Conservation (phyloP, 2,888 invertebrate genomes). For the Scelioninae gen. 2 region DNA sequence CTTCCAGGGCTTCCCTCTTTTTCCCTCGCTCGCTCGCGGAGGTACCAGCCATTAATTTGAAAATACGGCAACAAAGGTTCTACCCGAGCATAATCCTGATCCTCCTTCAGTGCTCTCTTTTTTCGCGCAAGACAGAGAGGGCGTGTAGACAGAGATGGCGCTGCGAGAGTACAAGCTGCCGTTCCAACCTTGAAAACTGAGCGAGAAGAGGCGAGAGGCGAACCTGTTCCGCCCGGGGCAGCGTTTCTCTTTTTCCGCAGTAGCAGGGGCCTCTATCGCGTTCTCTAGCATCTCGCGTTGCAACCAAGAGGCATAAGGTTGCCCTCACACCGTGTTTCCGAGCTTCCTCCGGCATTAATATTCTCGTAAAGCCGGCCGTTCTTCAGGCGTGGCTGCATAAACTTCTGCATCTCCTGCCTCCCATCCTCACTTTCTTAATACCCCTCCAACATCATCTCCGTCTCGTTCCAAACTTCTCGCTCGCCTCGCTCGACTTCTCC, state of each 20-base stretch:
- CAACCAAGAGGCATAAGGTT: constrained; percentile 58
- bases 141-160: constrained; percentile 40
- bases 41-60: constrained; percentile 72
- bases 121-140: constrained; percentile 10
- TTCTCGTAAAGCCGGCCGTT: constrained; percentile 62
- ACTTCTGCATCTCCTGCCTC: constrained; percentile 40
- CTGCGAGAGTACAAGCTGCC: constrained; percentile 50
- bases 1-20: constrained; percentile 30
- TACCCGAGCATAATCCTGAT: constrained; percentile 65
- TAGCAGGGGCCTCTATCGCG: constrained; percentile 66
- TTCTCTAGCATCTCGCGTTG: constrained; percentile 57
- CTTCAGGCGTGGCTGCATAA: constrained; percentile 61
- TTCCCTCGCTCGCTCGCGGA: constrained; percentile 56
- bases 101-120: constrained; percentile 43
- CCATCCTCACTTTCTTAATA: constrained; percentile 14
- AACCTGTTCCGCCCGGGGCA: constrained; percentile 71
- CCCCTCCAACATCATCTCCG: constrained; percentile 19
- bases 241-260: constrained; percentile 70
- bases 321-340: constrained; percentile 57
- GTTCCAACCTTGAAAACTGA: constrained; percentile 51
- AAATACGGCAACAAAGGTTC: constrained; percentile 73
- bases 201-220: constrained; percentile 53
- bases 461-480: constrained; percentile 31
- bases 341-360: constrained; percentile 65
- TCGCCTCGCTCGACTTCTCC: neutral